phyloP scores from a whole-genome alignment of 2,888 invertebrate species.

The Trachelus stipa region DNA sequence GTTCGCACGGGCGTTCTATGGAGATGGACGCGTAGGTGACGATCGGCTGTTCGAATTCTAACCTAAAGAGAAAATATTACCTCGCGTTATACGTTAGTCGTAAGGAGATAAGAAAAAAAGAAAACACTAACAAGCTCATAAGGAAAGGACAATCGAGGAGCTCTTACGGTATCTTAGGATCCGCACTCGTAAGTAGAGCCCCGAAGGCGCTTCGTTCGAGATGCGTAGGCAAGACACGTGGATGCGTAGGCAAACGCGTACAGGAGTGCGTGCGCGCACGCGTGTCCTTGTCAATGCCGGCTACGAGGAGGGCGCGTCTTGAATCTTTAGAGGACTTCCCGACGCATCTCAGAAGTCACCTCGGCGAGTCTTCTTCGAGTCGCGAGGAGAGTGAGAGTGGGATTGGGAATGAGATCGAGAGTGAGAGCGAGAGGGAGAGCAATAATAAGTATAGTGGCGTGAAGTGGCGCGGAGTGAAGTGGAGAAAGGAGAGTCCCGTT shows the following conservation, averaged over 20 bases:
- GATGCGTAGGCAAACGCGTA: background rate
- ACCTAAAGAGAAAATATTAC: background rate
- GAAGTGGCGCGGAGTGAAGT: background rate
- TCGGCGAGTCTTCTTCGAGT: background rate
- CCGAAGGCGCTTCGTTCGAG: background rate
- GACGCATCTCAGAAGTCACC: slow-evolving; percentile 12
- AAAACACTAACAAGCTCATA: rapidly evolving
- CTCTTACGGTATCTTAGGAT: background rate
- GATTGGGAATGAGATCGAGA: slow-evolving; percentile 11
- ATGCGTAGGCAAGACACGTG: background rate
- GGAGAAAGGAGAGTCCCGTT: slow-evolving; percentile 46
- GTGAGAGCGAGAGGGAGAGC: slow-evolving; percentile 12
- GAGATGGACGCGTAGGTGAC: slow-evolving; percentile 3
- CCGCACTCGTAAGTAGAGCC: background rate
- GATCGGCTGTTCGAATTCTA: background rate
- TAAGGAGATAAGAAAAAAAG: background rate
- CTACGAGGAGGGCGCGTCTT: slow-evolving; percentile 22
- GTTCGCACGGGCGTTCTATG: slow-evolving; percentile 1
- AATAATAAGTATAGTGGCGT: background rate
- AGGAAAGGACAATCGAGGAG: background rate
- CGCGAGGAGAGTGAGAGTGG: slow-evolving; percentile 40
- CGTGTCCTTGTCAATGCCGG: slow-evolving; percentile 26
- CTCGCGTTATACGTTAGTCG: background rate
- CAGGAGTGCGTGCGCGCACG: background rate
- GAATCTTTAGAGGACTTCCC: slow-evolving; percentile 33